These are phyloP conservation scores for Erynnis tages DNA, from an alignment of 2,888 invertebrate species.

Conservation along the genomic window DNA sequence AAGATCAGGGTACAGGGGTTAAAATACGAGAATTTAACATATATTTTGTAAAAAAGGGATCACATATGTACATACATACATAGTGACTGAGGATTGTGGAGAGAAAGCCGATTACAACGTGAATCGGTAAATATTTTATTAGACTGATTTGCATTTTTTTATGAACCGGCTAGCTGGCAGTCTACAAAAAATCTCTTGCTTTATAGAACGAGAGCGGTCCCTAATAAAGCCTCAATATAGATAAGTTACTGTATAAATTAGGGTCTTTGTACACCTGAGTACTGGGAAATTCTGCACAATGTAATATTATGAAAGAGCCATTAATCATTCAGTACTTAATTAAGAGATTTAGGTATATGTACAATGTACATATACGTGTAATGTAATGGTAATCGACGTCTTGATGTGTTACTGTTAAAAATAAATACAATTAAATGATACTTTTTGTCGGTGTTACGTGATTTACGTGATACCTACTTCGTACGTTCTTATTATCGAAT, in stretches of 20 bases:
- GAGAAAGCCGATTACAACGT: slow-evolving; percentile 48
- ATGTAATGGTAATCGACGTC: neutral
- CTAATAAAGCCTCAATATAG: slow-evolving; percentile 15
- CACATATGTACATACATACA: slow-evolving; percentile 10
- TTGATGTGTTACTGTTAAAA: too few species aligned
- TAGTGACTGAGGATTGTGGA: slow-evolving; percentile 43
- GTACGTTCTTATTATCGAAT: too few species aligned
- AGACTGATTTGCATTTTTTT: slow-evolving; percentile 47
- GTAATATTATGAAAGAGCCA: slow-evolving; percentile 1
- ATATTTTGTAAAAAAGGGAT: slow-evolving; percentile 18
- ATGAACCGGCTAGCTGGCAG: slow-evolving; percentile 26
- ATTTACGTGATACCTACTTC: too few species aligned
- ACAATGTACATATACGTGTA: too few species aligned
- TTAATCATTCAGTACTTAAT: slow-evolving; percentile 20
- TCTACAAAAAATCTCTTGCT: slow-evolving; percentile 10
- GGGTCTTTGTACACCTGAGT: slow-evolving; percentile 21
- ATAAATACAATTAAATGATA: too few species aligned
- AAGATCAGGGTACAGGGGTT: slow-evolving; percentile 41
- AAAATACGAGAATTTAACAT: slow-evolving; percentile 42
- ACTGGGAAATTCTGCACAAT: slow-evolving; percentile 13
- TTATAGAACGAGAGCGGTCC: slow-evolving; percentile 11
- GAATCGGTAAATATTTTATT: slow-evolving; percentile 57
- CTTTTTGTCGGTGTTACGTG: too few species aligned
- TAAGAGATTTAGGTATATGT: slow-evolving; percentile 7
- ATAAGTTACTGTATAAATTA: slow-evolving; percentile 21